A percentile compares a stretch with the other conserved stretches of the same genome.
Evolutionary conservation across 2,888 invertebrate species (phyloP).

Genomic region (Cryptus armator): DNA sequence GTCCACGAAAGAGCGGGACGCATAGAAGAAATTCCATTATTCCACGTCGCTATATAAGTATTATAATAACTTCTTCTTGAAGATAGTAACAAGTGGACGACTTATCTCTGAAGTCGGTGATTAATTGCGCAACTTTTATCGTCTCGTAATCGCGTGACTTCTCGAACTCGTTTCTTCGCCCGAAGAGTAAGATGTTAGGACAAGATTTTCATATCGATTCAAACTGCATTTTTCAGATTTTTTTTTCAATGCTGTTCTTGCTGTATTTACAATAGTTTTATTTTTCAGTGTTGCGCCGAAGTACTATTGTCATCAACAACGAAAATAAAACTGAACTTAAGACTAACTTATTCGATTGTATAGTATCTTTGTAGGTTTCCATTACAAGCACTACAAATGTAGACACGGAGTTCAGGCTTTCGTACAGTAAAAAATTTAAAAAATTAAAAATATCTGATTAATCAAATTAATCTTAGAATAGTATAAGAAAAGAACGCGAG

Average conservation of each 20-base stretch:
- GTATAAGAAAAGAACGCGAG: too few species aligned
- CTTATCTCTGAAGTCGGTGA: constrained; percentile 66
- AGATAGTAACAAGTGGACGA: constrained; percentile 65
- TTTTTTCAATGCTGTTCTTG: background rate
- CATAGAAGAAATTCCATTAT: constrained; percentile 26
- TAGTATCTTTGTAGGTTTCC: background rate
- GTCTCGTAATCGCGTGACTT: constrained; percentile 61
- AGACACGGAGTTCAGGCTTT: background rate
- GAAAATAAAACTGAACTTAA: background rate
- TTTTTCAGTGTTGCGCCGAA: background rate
- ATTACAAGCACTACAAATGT: background rate
- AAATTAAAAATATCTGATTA: background rate
- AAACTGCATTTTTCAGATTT: background rate
- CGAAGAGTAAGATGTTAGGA: constrained; percentile 1
- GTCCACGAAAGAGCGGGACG: background rate
- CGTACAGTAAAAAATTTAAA: too few species aligned
- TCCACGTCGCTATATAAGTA: constrained; percentile 36
- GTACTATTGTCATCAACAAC: too few species aligned
- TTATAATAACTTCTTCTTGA: constrained; percentile 65
- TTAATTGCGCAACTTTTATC: constrained; percentile 69
- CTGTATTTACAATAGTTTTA: background rate
- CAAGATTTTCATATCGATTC: constrained; percentile 43
- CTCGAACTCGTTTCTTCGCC: constrained; percentile 43
- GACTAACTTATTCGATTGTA: background rate
- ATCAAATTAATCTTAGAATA: background rate